These are phyloP conservation scores for Platygyra sinensis DNA, from an alignment of 64 coral and sea anemone species.

Conservation along the genomic window DNA sequence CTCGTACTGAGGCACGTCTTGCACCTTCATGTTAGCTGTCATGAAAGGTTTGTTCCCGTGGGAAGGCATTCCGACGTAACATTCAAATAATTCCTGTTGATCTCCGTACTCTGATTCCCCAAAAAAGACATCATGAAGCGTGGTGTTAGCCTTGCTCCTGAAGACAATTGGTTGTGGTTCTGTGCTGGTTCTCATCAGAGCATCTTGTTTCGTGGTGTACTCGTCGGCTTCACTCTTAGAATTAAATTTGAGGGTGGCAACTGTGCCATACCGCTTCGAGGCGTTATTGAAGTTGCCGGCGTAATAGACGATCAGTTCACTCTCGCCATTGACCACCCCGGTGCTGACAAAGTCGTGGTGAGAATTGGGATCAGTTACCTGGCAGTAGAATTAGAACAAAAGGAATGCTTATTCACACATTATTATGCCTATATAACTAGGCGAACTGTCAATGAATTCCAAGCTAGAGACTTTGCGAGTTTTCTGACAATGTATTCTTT, in stretches of 20 bases:
- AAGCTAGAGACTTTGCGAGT: no score
- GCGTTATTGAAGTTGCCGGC: conserved; percentile 32
- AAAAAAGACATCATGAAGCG: conserved; percentile 52
- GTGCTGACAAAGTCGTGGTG: conserved; percentile 55
- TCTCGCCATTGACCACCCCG: neutral
- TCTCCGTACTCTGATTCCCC: conserved; percentile 41
- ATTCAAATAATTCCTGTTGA: conserved; percentile 10
- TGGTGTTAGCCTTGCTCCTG: neutral
- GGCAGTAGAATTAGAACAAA: neutral
- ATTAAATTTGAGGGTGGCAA: conserved; percentile 31
- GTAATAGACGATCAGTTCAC: conserved; percentile 41
- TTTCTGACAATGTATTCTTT: no score
- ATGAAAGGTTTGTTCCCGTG: conserved; percentile 42
- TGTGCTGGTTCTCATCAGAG: neutral
- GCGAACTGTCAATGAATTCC: no score
- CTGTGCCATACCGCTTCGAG: conserved; percentile 45
- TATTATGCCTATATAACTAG: neutral
- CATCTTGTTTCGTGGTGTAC: neutral
- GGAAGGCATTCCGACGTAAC: conserved; percentile 31
- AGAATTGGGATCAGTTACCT: conserved; percentile 57
- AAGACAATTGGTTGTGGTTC: conserved; percentile 3
- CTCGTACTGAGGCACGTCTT: conserved; percentile 52
- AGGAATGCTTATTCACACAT: neutral
- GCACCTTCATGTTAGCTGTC: conserved; percentile 36
- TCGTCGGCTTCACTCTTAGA: conserved; percentile 1